Conservation (phyloP, 2,797 vertebrate genomes). For the Phoxinus dragarum region DNA sequence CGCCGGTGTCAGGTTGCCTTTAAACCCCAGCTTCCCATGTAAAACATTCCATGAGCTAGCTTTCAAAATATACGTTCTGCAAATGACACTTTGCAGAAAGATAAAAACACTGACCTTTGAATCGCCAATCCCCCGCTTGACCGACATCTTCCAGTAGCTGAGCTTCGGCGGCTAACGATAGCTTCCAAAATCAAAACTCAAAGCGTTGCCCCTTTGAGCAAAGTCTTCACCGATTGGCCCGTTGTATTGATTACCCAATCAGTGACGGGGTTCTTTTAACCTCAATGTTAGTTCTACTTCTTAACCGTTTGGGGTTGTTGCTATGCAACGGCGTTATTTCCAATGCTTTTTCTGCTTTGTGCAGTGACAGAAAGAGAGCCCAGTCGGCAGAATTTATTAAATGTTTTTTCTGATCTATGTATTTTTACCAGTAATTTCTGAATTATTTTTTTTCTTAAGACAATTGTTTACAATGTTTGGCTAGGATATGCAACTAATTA, state of each 20-base stretch:
- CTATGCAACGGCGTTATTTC: constrained; percentile 69
- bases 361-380: neutral
- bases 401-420: neutral
- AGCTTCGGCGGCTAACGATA: constrained; percentile 52
- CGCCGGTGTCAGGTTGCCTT: constrained; percentile 29
- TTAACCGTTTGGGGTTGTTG: constrained; percentile 63
- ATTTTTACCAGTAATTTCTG: neutral
- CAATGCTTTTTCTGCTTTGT: neutral
- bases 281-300: neutral
- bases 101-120: constrained; percentile 74
- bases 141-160: constrained; percentile 79
- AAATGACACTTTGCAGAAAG: neutral
- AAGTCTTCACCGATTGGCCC: constrained; percentile 65
- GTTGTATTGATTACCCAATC: constrained; percentile 63
- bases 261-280: constrained; percentile 44
- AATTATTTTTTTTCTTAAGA: neutral
- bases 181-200: constrained; percentile 50
- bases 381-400: neutral
- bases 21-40: neutral
- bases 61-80: neutral
- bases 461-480: neutral
- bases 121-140: constrained; percentile 77
- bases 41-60: neutral
- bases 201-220: constrained; percentile 48
- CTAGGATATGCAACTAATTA: neutral